These are phyloP conservation scores for Petrolisthes manimaculis DNA, from an alignment of 2,888 invertebrate species.

Conservation along the genomic window DNA sequence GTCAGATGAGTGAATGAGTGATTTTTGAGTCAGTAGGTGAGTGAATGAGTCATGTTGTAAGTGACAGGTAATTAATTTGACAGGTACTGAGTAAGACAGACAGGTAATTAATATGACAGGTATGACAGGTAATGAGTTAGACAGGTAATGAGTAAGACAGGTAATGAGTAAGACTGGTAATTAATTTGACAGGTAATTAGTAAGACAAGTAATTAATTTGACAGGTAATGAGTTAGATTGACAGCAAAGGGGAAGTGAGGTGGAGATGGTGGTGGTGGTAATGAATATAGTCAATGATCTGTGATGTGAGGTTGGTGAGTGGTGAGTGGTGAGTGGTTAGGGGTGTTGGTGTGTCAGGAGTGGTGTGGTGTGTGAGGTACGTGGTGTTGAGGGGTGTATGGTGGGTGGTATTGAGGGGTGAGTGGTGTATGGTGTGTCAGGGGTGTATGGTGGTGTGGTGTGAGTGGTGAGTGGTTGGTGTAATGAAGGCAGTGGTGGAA, in stretches of 20 bases:
- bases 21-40: background rate
- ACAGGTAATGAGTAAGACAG: background rate
- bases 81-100: background rate
- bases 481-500: background rate
- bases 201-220: background rate
- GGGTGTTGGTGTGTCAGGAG: background rate
- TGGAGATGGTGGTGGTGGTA: background rate
- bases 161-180: background rate
- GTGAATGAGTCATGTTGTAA: background rate
- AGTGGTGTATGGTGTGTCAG: background rate
- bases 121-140: background rate
- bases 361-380: background rate
- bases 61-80: background rate
- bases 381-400: constrained; percentile 7
- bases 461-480: background rate
- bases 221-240: background rate
- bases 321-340: background rate
- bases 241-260: background rate
- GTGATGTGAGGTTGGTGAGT: background rate
- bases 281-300: background rate
- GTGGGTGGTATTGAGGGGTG: background rate
- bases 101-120: background rate
- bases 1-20: background rate
- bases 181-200: background rate
- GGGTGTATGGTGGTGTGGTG: background rate